These are phyloP conservation scores for Volucella bombylans DNA, from an alignment of 2,888 invertebrate species.

Conservation along the genomic window DNA sequence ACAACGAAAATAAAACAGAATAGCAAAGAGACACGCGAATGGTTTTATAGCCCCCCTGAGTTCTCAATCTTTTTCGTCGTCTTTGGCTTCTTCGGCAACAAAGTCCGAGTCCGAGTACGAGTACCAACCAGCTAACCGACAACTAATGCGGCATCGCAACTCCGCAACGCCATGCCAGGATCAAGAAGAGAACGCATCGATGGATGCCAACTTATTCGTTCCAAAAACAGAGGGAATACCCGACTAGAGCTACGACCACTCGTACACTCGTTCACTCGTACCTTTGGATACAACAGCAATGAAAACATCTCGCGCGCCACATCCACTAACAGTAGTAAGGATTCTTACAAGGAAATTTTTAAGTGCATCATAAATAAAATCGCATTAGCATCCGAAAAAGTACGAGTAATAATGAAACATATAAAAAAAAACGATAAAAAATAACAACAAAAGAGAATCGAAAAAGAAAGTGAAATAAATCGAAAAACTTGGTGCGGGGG, in stretches of 20 bases:
- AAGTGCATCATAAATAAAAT: slow-evolving; percentile 76
- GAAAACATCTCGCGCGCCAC: slow-evolving; percentile 54
- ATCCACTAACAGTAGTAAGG: slow-evolving; percentile 56
- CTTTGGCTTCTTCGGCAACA: slow-evolving; percentile 45
- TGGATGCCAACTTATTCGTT: slow-evolving; percentile 58
- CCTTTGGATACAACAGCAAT: slow-evolving; percentile 33
- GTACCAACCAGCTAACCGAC: not conserved
- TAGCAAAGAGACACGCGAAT: slow-evolving; percentile 71
- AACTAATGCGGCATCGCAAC: slow-evolving; percentile 66
- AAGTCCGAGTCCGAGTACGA: not conserved
- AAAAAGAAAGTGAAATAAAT: slow-evolving; percentile 66
- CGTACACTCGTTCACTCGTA: no score
- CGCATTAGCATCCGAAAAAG: slow-evolving; percentile 75
- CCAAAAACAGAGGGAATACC: slow-evolving; percentile 18
- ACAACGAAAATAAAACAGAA: slow-evolving; percentile 66
- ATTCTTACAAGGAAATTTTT: slow-evolving; percentile 74
- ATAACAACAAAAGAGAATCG: slow-evolving; percentile 16
- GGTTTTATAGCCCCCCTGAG: slow-evolving; percentile 56
- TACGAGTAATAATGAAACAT: slow-evolving; percentile 53
- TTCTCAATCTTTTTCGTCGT: slow-evolving; percentile 46
- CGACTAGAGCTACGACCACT: slow-evolving; percentile 16
- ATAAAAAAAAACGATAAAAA: slow-evolving; percentile 25
- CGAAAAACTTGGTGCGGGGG: slow-evolving; percentile 42
- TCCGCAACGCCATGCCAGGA: slow-evolving; percentile 66
- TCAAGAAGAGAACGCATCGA: slow-evolving; percentile 58